Base-by-base conservation (phyloP, 2,888 invertebrate species). In the Helobdella robusta region DNA sequence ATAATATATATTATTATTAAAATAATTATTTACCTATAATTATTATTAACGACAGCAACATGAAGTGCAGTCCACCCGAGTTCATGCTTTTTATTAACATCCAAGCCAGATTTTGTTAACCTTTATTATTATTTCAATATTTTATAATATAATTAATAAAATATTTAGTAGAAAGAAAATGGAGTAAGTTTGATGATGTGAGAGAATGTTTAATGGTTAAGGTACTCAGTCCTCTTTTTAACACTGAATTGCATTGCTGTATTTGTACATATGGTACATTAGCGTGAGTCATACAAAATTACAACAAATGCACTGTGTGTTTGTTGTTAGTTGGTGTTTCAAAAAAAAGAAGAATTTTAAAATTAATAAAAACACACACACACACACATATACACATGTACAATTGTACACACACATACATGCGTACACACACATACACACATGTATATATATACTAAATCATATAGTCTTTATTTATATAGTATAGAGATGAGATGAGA, bases 61-160 rank as follows among this genome's bases (percentile, higher is more conserved):
- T 90, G 89, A 36, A 92, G 82, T 32, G 89, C 85, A 18, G 89
- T 89, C 91, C 92, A 92, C 60, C 92, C 92, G 58, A 90, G 81
- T 32, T 82, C 73, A 81, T 91, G 91, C 18, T 87, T 83, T 59
- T 79, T 76, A 81, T 91, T 89, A 0, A 87, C 73, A 73, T 80
- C 75, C n/a, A n/a, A 58, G n/a, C 5, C 6, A 28, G 8, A 25
- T 8, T 8, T 11, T 5, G n/a, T 8, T 28, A 6, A 28, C 25
- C 32, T 28, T 8, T 28, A 28, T 11, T 23, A 11, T 58, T 8
- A n/a, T n/a, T n/a, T n/a, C n/a, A n/a, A n/a, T n/a, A 44, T 44
- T 15, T 44, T 44, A 44, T 44, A 11, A 44, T 15, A 44, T 44
- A 44, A n/a, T n/a, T n/a, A n/a, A n/a, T n/a, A n/a, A n/a, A n/a